phyloP scores from a whole-genome alignment of 2,113 vertebrate species.

The Malurus elegans region DNA sequence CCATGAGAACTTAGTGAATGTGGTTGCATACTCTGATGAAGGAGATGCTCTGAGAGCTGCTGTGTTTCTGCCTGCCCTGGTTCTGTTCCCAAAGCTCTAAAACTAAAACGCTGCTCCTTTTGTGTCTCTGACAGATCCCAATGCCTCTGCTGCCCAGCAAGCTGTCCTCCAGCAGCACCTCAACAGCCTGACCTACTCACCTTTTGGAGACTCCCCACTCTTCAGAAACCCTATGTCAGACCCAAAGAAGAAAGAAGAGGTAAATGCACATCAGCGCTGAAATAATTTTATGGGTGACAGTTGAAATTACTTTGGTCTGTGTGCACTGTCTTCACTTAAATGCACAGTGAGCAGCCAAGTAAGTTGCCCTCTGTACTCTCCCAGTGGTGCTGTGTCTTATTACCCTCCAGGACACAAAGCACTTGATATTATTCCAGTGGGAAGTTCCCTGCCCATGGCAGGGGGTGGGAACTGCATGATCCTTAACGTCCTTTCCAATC shows the following conservation, averaged over 20 bases:
- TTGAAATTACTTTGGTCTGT: neutral
- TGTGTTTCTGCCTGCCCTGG: neutral
- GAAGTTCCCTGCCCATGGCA: neutral
- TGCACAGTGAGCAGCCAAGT: accelerated
- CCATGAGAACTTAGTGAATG: accelerated
- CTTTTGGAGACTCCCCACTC: slow-evolving; percentile 92
- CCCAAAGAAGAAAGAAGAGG: slow-evolving; percentile 97
- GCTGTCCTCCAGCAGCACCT: slow-evolving; percentile 91
- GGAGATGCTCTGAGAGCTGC: neutral
- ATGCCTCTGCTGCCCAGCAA: slow-evolving; percentile 85
- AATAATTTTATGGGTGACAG: accelerated
- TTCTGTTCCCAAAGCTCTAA: neutral
- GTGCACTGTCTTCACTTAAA: neutral
- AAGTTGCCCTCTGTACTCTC: accelerated
- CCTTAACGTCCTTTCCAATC: neutral
- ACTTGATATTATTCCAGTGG: neutral
- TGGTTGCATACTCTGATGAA: neutral
- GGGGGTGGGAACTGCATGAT: neutral
- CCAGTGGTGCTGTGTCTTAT: neutral
- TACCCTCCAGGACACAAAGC: neutral
- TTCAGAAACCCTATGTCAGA: slow-evolving; percentile 95
- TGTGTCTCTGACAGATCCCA: slow-evolving; percentile 87
- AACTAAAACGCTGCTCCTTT: neutral
- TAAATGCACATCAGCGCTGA: neutral
- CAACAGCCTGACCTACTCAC: slow-evolving; percentile 86